Base-by-base conservation (phyloP, 2,797 vertebrate species). In the Lepidocolaptes lacrymiger region DNA sequence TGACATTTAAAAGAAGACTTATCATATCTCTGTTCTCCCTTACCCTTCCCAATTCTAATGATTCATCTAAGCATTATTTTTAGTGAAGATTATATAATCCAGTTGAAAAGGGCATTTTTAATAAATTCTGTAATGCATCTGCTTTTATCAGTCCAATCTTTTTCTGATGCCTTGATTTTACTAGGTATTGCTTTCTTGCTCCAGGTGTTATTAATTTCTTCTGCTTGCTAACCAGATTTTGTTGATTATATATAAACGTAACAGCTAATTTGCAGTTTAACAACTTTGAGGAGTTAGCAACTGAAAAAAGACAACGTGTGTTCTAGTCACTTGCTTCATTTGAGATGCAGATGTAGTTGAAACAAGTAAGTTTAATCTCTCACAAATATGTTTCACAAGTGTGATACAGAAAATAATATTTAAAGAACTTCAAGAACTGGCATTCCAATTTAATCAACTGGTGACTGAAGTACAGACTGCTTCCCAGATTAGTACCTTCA, bases 1-100 rank as follows among this genome's bases (percentile, higher is more conserved):
- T 95, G 92, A 75, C 49, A 27, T 26, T 39, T 28, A 89, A 56
- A 85, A 54, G 43, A 81, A 89, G 73, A 92, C 55, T 89, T 89
- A 83, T 39, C 37, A 39, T 77, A 67, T 36, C 64, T 71, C 81
- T 4, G 0, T 55, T 84, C 46, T 91, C 58, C 36, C 43, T 77
- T 74, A 73, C 34, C 56, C 56, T 67, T 92, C 77, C 77, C 43
- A 74, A 76, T 85, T 69, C 36, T 69, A 83, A 52, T 90, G 88
- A 94, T 92, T 94, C 93, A 96, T 85, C 51, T 69, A 75, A 83
- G 62, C 26, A n/a, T 86, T 92, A 84, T 87, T 94, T 92, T 95
- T 88, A 89, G 66, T n/a, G n/a, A 88, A 48, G 61, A 85, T 91
- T 94, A 88, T 48, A 55, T 77, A 93, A 93, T 44, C 26, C 48